Evolutionary conservation across 2,888 invertebrate genomes (phyloP), one percentile per base, ranked within the genome.

Genomic region (Beris morrisii): DNA sequence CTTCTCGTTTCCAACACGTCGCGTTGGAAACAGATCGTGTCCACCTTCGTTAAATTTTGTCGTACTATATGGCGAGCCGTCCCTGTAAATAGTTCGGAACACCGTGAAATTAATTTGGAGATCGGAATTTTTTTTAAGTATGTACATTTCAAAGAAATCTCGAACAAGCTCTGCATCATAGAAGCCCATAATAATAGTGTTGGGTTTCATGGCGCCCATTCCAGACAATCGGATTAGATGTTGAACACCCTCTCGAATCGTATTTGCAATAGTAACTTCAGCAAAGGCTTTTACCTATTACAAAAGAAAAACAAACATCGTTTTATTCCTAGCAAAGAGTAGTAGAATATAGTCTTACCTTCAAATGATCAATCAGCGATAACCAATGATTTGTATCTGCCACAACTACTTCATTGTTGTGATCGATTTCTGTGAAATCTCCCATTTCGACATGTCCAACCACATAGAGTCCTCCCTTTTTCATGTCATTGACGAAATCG

Each of bases 141-240:
- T 3, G 81, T 72, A 89, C 89, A 85, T 86, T 69, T 86, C 84
- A 69, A 96, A 90, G 80, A 93, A 93, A 77, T 97, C 94, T 46
- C 82, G 82, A 0, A 92, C 90, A 0, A 83, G 75, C 32, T 88
- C 85, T 30, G 87, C 84, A 76, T 98, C 97, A 71, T 94, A 87
- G 83, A 97, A 99, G 15, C 98, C 98, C 54, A 99, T 83, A 44
- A 98, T 86, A 67, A 98, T 93, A 0, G 98, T 98, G 77, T 99
- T 99, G 0, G 98, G 97, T 79, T 98, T 98, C 98, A 99, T 98
- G 12, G 98, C 99, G 1, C 99, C 99, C 77, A 99, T 88, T 4
- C 99, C 99, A 0, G 95, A 90, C 68, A 97, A 82, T 38, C 97
- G 85, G 57, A 94, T 88, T 70, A 99, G 83, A 81, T 99, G 97